A percentile compares a stretch with the other conserved stretches of the same genome.
Conservation (phyloP, 2,113 vertebrate genomes). For the Oreamnos americanus region DNA sequence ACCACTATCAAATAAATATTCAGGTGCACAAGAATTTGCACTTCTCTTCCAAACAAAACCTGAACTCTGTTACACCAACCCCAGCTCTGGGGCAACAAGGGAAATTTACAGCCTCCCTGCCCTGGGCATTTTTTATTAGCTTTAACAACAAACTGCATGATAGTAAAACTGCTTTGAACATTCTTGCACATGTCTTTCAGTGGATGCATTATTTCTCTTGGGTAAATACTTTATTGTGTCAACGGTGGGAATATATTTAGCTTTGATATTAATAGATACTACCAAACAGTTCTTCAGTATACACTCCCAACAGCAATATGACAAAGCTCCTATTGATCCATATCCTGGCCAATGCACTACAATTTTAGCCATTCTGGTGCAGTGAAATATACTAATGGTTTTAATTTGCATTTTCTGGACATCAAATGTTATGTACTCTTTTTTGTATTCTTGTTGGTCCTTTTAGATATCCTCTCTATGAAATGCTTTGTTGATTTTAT, state of each 20-base stretch:
- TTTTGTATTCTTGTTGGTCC: not conserved
- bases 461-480: not conserved
- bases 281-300: not conserved
- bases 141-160: not conserved
- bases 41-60: not conserved
- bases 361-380: not conserved
- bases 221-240: not conserved
- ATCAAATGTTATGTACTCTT: not conserved
- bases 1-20: not conserved
- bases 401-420: not conserved
- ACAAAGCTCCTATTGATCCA: not conserved
- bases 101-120: not conserved
- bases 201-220: not conserved
- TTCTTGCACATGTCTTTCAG: not conserved
- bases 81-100: not conserved
- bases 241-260: not conserved
- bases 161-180: not conserved
- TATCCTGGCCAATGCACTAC: not conserved
- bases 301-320: not conserved
- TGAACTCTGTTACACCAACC: not conserved
- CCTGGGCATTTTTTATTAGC: not conserved
- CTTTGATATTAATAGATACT: not conserved
- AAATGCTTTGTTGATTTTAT: not conserved
- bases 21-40: not conserved
- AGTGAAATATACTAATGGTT: not conserved